Evolutionary conservation across 2,888 invertebrate species (phyloP).

Genomic region (Heliconius aoede): DNA sequence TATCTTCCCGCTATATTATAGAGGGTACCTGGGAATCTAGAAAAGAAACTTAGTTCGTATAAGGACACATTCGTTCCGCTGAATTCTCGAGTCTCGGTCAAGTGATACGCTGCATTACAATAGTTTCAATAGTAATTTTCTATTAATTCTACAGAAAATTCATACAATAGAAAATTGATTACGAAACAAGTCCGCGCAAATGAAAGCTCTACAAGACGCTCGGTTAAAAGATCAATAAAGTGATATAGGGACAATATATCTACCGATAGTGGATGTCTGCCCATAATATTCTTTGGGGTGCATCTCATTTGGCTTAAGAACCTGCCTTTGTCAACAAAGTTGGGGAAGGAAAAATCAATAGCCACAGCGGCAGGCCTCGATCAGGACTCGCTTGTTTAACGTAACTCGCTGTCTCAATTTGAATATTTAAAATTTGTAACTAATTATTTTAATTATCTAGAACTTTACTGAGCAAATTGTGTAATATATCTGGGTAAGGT

Average conservation of each 20-base stretch:
- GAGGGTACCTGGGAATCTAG: no score
- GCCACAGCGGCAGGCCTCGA: slow-evolving; percentile 70
- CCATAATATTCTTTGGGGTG: slow-evolving; percentile 84
- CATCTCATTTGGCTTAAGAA: slow-evolving; percentile 84
- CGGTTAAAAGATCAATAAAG: slow-evolving; percentile 55
- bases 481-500: no score
- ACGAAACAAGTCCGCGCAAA: slow-evolving; percentile 34
- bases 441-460: not conserved
- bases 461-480: no score
- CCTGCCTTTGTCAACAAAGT: slow-evolving; percentile 83
- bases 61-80: no score
- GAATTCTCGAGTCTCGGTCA: no score
- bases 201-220: slow-evolving; percentile 45
- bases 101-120: no score
- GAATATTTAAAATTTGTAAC: slow-evolving; percentile 47
- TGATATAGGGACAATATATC: slow-evolving; percentile 53
- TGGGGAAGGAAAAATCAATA: slow-evolving; percentile 82
- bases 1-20: no score
- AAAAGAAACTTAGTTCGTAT: no score
- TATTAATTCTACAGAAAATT: not conserved
- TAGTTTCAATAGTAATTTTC: not conserved
- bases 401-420: slow-evolving; percentile 71
- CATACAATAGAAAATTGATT: slow-evolving; percentile 7
- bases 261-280: slow-evolving; percentile 74
- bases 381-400: slow-evolving; percentile 68